Conservation (phyloP, 2,888 invertebrate species). For the Drosophila flavopinicola region DNA sequence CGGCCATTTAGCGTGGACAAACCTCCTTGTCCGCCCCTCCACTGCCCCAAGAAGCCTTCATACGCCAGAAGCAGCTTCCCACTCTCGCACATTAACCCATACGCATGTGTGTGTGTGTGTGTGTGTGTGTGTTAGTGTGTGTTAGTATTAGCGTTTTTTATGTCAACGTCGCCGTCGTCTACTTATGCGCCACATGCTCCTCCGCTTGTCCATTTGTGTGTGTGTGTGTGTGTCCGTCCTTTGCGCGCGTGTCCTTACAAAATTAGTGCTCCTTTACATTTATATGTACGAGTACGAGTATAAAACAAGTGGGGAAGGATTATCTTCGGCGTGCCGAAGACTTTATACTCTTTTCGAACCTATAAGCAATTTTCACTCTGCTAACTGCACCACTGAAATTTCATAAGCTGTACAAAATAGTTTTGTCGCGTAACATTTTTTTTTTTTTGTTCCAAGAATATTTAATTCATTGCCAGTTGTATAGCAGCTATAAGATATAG, state of each 20-base stretch:
- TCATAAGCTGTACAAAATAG: no score
- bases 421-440: no score
- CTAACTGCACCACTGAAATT: no score
- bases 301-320: conserved; percentile 52
- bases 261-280: conserved; percentile 74
- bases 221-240: conserved; percentile 39
- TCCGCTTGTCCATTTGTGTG: conserved; percentile 12
- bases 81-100: neutral
- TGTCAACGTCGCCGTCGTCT: conserved; percentile 61
- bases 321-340: no score
- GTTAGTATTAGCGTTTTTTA: conserved; percentile 40
- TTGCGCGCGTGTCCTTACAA: conserved; percentile 69
- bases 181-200: conserved; percentile 70
- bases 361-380: no score
- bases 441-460: no score
- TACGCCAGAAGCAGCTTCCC: neutral
- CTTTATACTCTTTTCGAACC: no score
- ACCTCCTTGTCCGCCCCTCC: conserved; percentile 1
- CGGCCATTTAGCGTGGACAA: conserved; percentile 69
- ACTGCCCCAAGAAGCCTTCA: neutral
- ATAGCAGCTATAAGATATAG: no score
- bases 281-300: conserved; percentile 54
- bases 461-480: no score
- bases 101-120: conserved; percentile 9
- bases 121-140: no score